phyloP scores from a whole-genome alignment of 2,113 vertebrate species.

The Xenus cinereus region DNA sequence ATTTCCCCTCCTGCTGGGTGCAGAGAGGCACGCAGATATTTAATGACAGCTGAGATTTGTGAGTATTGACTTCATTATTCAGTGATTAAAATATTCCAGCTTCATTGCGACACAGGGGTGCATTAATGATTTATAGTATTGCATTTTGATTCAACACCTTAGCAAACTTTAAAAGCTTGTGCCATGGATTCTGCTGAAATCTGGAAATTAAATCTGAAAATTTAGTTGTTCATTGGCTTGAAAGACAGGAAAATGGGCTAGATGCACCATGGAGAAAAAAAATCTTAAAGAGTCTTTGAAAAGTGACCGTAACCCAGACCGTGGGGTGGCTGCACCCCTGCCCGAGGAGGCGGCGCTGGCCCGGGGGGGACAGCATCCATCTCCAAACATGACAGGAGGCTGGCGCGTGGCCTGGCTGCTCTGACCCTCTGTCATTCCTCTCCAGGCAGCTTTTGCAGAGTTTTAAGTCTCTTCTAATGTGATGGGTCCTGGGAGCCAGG shows the following conservation, averaged over 20 bases:
- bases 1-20: neutral
- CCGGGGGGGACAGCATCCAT: neutral
- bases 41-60: constrained; percentile 7
- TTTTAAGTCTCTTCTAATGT: neutral
- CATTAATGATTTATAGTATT: constrained; percentile 17
- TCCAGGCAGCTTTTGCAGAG: neutral
- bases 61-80: constrained; percentile 29
- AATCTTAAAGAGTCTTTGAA: neutral
- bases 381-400: neutral
- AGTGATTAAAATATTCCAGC: constrained; percentile 18
- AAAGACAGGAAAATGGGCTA: neutral
- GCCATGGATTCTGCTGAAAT: neutral
- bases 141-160: neutral
- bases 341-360: accelerated
- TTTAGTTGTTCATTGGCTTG: neutral
- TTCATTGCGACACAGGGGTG: neutral
- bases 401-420: neutral
- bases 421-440: neutral
- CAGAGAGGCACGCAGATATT: neutral
- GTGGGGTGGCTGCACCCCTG: accelerated
- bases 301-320: accelerated
- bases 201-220: neutral
- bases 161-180: neutral
- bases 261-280: neutral
- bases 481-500: neutral